A percentile compares a stretch with the other conserved stretches of the same genome.
Conservation (phyloP, 2,888 invertebrate genomes). For the Drosophila helvetica region DNA sequence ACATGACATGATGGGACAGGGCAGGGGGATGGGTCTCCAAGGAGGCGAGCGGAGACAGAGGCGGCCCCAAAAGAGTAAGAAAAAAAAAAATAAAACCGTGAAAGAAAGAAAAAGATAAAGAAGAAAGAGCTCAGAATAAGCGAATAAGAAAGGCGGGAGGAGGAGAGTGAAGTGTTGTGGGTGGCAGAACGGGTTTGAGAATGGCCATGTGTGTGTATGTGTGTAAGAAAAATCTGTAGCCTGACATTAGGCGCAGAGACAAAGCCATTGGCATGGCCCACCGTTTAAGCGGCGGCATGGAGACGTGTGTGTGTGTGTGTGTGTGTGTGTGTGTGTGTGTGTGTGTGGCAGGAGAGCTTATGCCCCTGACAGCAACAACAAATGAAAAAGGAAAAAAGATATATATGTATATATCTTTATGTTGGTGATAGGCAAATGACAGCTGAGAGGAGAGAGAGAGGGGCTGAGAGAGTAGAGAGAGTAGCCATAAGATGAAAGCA, state of each 20-base stretch:
- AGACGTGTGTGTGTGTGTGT: background rate
- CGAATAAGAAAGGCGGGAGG: background rate
- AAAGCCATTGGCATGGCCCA: background rate
- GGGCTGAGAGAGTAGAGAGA: background rate
- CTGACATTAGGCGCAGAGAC: constrained; percentile 55
- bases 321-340: background rate
- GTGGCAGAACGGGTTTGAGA: constrained; percentile 37
- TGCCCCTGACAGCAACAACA: constrained; percentile 4
- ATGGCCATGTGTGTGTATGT: constrained; percentile 11
- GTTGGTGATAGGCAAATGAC: constrained; percentile 1
- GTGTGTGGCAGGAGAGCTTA: constrained; percentile 12
- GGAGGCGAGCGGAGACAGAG: constrained; percentile 36
- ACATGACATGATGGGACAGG: constrained; percentile 52
- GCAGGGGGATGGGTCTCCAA: background rate
- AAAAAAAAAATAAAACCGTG: constrained; percentile 16
- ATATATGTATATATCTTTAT: background rate
- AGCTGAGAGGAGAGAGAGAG: background rate
- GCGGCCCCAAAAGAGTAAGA: too few relatives aligned
- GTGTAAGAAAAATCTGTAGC: constrained; percentile 44
- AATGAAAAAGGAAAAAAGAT: background rate
- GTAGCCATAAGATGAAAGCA: background rate
- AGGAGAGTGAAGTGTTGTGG: background rate
- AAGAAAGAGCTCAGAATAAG: background rate
- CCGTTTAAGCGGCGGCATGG: background rate
- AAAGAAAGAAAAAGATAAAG: constrained; percentile 18